Conservation (phyloP, 2,888 invertebrate genomes). For the Epistrophella euchroma region DNA sequence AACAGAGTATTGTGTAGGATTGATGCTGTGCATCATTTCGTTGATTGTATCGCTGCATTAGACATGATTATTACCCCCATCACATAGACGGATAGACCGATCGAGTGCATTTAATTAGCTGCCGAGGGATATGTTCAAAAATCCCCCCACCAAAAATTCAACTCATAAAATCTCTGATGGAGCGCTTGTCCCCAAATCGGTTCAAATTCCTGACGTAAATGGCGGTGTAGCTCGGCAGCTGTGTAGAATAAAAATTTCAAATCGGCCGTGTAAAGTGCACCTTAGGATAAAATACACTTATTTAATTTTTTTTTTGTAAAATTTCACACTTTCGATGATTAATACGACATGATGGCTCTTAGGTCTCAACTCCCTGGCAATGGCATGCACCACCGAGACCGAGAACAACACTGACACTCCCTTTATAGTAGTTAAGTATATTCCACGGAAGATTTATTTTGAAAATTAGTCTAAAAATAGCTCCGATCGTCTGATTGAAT, state of each 20-base stretch:
- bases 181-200: slow-evolving; percentile 34
- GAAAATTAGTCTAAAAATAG: slow-evolving; percentile 66
- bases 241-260: slow-evolving; percentile 82
- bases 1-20: slow-evolving; percentile 42
- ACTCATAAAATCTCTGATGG: slow-evolving; percentile 59
- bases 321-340: slow-evolving; percentile 76
- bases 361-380: slow-evolving; percentile 32
- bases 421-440: slow-evolving; percentile 13
- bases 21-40: slow-evolving; percentile 70
- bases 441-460: slow-evolving; percentile 70
- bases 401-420: slow-evolving; percentile 1
- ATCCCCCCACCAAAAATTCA: slow-evolving; percentile 46
- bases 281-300: slow-evolving; percentile 71
- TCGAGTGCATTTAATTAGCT: slow-evolving; percentile 72
- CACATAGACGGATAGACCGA: slow-evolving; percentile 68
- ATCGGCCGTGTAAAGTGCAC: slow-evolving; percentile 82
- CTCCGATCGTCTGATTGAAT: slow-evolving; percentile 3
- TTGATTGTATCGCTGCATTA: slow-evolving; percentile 74
- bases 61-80: slow-evolving; percentile 75
- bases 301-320: slow-evolving; percentile 35
- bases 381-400: slow-evolving; percentile 2
- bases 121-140: slow-evolving; percentile 65
- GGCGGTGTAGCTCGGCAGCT: slow-evolving; percentile 78
- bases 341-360: slow-evolving; percentile 70
- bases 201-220: slow-evolving; percentile 36